Conservation (phyloP, 2,113 vertebrate genomes). For the Rafetus swinhoei region DNA sequence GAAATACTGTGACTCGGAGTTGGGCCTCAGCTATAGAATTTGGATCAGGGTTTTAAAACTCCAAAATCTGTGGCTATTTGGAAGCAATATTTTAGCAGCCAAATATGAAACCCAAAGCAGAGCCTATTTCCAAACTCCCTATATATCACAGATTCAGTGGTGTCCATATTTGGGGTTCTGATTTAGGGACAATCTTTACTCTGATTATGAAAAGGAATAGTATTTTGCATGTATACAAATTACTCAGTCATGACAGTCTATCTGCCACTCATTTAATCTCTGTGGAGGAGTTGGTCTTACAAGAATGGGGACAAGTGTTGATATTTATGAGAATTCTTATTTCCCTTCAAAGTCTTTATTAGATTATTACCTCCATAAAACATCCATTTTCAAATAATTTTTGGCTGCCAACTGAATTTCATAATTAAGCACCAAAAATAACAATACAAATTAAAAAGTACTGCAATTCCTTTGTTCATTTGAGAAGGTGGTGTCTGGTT, state of each 20-base stretch:
- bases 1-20: not conserved
- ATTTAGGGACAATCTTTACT: not conserved
- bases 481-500: not conserved
- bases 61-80: not conserved
- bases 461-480: fast-evolving
- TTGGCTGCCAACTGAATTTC: not conserved
- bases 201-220: not conserved
- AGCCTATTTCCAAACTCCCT: not conserved
- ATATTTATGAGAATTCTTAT: too few species aligned
- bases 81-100: not conserved
- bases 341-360: not conserved
- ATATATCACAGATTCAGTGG: fast-evolving
- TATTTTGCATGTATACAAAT: too few species aligned
- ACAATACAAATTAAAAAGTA: not conserved
- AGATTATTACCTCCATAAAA: not conserved
- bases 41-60: not conserved
- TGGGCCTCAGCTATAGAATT: not conserved
- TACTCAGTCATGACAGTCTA: too few species aligned
- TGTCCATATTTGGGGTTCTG: fast-evolving
- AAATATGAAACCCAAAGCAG: not conserved
- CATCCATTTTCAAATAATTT: not conserved
- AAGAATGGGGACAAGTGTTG: too few species aligned
- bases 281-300: too few species aligned
- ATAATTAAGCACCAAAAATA: not conserved
- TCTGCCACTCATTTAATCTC: too few species aligned